Percentiles rank a stretch among this genome's conserved stretches.
These are phyloP conservation scores for Telmatochromis bifrenatus DNA, from an alignment of 2,113 vertebrate species.

Conservation along the genomic window DNA sequence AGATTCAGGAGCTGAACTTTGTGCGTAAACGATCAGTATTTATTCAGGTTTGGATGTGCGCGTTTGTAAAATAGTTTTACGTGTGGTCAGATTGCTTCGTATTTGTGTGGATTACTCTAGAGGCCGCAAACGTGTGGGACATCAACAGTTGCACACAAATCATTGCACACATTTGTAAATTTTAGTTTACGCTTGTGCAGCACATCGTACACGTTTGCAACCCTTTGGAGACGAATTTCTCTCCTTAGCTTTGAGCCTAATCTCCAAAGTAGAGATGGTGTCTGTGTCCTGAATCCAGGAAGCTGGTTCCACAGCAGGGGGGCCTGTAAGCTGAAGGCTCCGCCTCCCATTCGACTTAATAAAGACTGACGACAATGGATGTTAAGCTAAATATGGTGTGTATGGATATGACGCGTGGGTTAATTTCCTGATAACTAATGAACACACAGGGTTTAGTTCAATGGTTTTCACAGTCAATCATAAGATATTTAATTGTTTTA, in stretches of 20 bases:
- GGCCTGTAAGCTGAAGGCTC: neutral
- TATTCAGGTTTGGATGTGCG: accelerated
- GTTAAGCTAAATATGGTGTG: neutral
- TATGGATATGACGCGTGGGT: accelerated
- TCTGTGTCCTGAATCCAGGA: neutral
- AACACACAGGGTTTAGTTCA: neutral
- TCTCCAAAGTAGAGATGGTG: neutral
- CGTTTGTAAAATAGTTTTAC: neutral
- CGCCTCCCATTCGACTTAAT: neutral
- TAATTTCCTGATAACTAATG: neutral
- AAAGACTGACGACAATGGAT: neutral
- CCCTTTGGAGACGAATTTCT: neutral
- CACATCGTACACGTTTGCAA: neutral
- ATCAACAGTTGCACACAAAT: neutral
- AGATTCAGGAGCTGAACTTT: neutral
- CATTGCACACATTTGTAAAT: neutral
- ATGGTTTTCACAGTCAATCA: neutral
- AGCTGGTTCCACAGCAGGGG: neutral
- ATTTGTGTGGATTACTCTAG: neutral
- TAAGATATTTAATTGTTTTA: neutral
- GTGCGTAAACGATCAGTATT: neutral
- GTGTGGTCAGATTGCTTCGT: neutral
- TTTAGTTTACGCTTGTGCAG: neutral
- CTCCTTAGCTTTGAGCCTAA: neutral
- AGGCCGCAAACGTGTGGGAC: neutral